phyloP scores from a whole-genome alignment of 1,140 invertebrate genomes.

The Druon quercuslanigerum region DNA sequence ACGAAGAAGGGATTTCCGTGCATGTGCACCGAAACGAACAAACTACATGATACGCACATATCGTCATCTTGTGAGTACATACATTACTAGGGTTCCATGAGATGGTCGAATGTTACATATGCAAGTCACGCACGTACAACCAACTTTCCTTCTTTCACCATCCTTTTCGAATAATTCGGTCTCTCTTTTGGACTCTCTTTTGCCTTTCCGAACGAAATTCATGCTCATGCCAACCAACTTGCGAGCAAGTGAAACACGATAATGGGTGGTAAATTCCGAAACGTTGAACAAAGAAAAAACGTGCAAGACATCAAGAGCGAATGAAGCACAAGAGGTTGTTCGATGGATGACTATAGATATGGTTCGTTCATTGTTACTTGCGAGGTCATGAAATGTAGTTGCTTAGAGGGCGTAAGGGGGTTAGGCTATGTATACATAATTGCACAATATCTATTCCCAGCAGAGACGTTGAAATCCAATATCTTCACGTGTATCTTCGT shows the following conservation, averaged over 20 bases:
- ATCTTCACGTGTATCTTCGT: too few relatives aligned
- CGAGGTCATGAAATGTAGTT: not conserved
- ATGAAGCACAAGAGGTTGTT: constrained; percentile 59
- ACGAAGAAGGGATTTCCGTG: too few relatives aligned
- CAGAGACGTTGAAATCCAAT: too few relatives aligned
- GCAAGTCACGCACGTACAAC: constrained; percentile 40
- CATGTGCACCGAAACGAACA: constrained; percentile 55
- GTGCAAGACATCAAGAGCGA: constrained; percentile 69
- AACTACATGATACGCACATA: constrained; percentile 64
- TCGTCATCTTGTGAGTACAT: constrained; percentile 66
- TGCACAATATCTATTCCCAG: too few relatives aligned
- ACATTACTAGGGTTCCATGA: constrained; percentile 71
- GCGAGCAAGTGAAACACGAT: constrained; percentile 42
- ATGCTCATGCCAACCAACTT: constrained; percentile 14
- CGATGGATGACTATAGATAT: constrained; percentile 9
- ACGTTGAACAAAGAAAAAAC: constrained; percentile 74
- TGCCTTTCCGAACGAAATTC: not conserved
- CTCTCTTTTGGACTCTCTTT: not conserved
- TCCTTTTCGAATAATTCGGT: constrained; percentile 18
- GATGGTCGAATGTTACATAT: constrained; percentile 38
- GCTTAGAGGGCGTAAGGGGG: not conserved
- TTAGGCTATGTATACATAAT: too few relatives aligned
- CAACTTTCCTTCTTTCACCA: not conserved
- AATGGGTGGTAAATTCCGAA: constrained; percentile 61
- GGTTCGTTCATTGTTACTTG: constrained; percentile 16